Evolutionary conservation across 2,888 invertebrate species (phyloP), one percentile per base, ranked within the genome.

Genomic region (Melikaiella ostensackeni): DNA sequence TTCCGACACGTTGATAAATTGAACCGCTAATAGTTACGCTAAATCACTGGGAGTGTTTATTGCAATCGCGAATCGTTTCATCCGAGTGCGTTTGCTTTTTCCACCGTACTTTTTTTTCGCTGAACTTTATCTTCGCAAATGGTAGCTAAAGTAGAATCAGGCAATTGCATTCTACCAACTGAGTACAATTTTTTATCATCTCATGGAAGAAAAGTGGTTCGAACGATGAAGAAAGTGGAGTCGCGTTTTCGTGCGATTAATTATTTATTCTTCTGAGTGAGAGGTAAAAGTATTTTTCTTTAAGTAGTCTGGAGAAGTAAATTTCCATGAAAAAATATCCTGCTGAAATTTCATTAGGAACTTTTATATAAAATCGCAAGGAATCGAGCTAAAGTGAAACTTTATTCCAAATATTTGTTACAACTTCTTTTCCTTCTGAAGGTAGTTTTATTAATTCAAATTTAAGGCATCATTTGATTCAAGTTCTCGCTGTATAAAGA

Each of bases 41-140:
- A 33, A 70, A 70, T 70, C 70, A 70, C 50, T n/a, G 50, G 46
- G 64, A 70, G 70, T 70, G 70, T 70, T 70, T 70, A 70, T 70
- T 70, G 70, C 70, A 70, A 70, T 50, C 70, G 50, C 50, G 30
- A 70, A 70, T 70, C 50, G 50, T 50, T 24, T 50, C 70, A 24
- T 50, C 50, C 30, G 30, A 70, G 30, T 70, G 70, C 70, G 50
- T 70, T 30, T 50, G 30, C n/a, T 27, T 70, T 50, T 66, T n/a
- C 42, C 7, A 19, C 27, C 9, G 1, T n/a, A 7, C 9, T 46
- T 46, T 66, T 24, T 24, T 66, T 46, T 4, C 7, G 16, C 9
- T 38, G 7, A 64, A 64, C 38, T 21, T 38, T 24, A 64, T 46
- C 46, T 46, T 70, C 27, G 46, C 46, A 70, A 70, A 70, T 70